Percentiles rank a stretch among this genome's conserved stretches.
phyloP scores from a whole-genome alignment of 92 coral and sea anemone species.

The Phymanthus crucifer region DNA sequence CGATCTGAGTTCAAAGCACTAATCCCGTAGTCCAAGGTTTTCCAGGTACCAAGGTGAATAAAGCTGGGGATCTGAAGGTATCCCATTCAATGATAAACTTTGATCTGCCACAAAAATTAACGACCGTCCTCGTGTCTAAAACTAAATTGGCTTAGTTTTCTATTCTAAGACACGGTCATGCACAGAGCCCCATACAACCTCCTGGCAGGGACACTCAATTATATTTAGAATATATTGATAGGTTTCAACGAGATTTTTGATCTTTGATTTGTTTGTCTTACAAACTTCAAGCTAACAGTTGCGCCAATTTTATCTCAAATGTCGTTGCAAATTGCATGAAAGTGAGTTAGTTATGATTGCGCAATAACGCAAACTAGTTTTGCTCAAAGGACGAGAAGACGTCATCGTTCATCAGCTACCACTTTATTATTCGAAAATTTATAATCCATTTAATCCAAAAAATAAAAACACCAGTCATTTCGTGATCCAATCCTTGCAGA shows the following conservation, averaged over 20 bases:
- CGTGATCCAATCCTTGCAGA: neutral
- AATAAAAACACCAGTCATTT: neutral
- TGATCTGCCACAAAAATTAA: too few relatives aligned
- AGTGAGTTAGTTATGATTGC: too few relatives aligned
- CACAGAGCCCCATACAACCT: neutral
- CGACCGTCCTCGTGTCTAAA: neutral
- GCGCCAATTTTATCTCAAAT: too few relatives aligned
- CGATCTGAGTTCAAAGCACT: too few relatives aligned
- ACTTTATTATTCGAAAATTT: neutral
- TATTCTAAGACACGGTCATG: neutral
- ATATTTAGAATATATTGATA: too few relatives aligned
- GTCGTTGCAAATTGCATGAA: too few relatives aligned
- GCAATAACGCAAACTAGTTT: neutral
- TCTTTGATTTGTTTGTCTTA: too few relatives aligned
- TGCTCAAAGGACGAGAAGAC: neutral
- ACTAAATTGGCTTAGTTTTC: neutral
- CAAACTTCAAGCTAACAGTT: too few relatives aligned
- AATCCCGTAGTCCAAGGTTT: neutral
- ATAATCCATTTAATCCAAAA: neutral
- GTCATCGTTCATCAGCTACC: neutral
- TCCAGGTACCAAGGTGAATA: neutral
- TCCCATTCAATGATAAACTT: neutral
- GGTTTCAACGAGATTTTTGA: too few relatives aligned
- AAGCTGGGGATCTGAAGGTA: neutral
- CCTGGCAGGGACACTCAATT: too few relatives aligned